These are phyloP conservation scores for Protomyctophum bolini DNA, from an alignment of 2,113 vertebrate species.

Conservation along the genomic window DNA sequence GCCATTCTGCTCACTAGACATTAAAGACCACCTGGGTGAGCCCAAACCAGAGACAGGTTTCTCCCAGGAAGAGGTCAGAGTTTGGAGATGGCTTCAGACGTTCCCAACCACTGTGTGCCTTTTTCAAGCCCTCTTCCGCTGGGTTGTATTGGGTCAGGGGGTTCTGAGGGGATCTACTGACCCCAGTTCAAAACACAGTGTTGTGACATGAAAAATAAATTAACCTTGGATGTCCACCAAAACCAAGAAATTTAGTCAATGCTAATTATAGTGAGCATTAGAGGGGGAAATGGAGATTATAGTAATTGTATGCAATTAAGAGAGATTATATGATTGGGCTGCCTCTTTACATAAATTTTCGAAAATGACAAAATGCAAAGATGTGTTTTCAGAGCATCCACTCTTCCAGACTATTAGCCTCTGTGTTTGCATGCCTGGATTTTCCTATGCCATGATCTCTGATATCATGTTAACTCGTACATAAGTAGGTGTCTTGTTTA, in stretches of 20 bases:
- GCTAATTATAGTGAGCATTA: slow-evolving; percentile 64
- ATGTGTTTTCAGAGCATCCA: not conserved
- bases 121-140: slow-evolving; percentile 24
- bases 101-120: slow-evolving; percentile 45
- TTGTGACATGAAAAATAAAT: slow-evolving; percentile 53
- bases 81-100: slow-evolving; percentile 25
- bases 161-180: slow-evolving; percentile 33
- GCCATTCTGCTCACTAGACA: slow-evolving; percentile 48
- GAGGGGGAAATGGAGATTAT: slow-evolving; percentile 40
- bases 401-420: slow-evolving; percentile 11
- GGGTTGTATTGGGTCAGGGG: slow-evolving; percentile 29
- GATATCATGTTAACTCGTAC: not conserved
- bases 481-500: not conserved
- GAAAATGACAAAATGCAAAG: slow-evolving; percentile 38
- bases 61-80: slow-evolving; percentile 45
- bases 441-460: not conserved
- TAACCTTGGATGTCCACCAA: slow-evolving; percentile 56
- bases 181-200: slow-evolving; percentile 37
- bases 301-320: slow-evolving; percentile 64
- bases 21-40: slow-evolving; percentile 65
- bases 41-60: slow-evolving; percentile 42
- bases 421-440: slow-evolving; percentile 6
- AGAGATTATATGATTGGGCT: slow-evolving; percentile 60
- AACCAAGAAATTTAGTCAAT: slow-evolving; percentile 61
- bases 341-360: slow-evolving; percentile 45